Percentiles rank a stretch among this genome's conserved stretches.
These are phyloP conservation scores for Sphecodes monilicornis DNA, from an alignment of 2,888 invertebrate genomes.

Conservation along the genomic window DNA sequence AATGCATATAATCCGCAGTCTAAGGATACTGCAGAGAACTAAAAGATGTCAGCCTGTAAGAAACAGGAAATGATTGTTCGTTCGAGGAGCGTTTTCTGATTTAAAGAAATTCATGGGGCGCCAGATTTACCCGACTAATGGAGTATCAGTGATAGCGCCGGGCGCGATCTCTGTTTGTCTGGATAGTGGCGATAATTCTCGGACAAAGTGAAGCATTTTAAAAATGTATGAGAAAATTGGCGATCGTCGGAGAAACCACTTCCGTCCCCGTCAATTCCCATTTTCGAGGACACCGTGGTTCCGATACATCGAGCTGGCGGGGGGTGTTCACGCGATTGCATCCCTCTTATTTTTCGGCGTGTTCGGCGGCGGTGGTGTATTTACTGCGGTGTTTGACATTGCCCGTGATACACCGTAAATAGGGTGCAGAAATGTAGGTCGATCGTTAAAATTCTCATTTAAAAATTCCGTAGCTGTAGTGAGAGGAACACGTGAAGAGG, in stretches of 20 bases:
- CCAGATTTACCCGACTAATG: not conserved
- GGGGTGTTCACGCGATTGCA: constrained; percentile 33
- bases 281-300: constrained; percentile 8
- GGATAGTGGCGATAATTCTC: not conserved
- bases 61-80: not conserved
- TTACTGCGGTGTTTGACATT: constrained; percentile 74
- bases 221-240: constrained; percentile 5
- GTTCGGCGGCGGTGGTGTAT: constrained; percentile 54
- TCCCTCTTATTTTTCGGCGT: constrained; percentile 23
- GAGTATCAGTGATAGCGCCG: not conserved
- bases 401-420: constrained; percentile 74
- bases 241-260: not conserved
- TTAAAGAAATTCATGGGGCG: not conserved
- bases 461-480: constrained; percentile 74
- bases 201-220: not conserved
- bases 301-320: not conserved
- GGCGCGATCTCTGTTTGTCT: not conserved
- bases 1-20: not conserved
- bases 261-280: not conserved
- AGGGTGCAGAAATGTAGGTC: constrained; percentile 78
- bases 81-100: not conserved
- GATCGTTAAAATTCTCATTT: constrained; percentile 82
- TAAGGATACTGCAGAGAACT: no score
- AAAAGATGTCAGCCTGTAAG: not conserved
- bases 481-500: constrained; percentile 53